Evolutionary conservation across 2,888 invertebrate species (phyloP), one percentile per base, ranked within the genome.

Genomic region (Adelognathus sp.): DNA sequence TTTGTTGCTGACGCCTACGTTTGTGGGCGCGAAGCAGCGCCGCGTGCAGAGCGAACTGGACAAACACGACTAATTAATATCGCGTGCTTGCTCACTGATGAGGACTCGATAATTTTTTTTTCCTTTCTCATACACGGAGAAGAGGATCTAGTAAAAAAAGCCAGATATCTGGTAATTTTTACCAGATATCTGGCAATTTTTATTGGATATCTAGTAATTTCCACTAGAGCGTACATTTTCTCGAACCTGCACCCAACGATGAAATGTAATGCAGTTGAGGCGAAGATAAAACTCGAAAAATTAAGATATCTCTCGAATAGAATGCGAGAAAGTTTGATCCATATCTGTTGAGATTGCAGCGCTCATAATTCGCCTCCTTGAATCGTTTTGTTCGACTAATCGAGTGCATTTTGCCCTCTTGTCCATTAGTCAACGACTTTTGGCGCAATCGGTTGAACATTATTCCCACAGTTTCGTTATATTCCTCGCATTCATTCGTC

Each of bases 401-500:
- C 3, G 36, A 36, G 36, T 9, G 6, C n/a, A 9, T 9, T 36
- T 36, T 36, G 1, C 1, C 36, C 9, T 6, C n/a, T n/a, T 36
- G n/a, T n/a, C 36, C n/a, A n/a, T n/a, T n/a, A n/a, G n/a, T n/a
- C n/a, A n/a, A n/a, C n/a, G n/a, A n/a, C n/a, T n/a, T n/a, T n/a
- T n/a, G n/a, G n/a, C n/a, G n/a, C n/a, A n/a, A n/a, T 70, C 70
- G 36, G 31, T 60, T 70, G 58, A 41, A 44, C 56, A 67, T 54
- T 29, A 44, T 5, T 4, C 21, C 31, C 36, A 29, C 16, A 56
- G 27, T 24, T 1, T 21, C 44, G 2, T 46, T 69, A n/a, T 39
- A 41, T 29, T 41, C 66, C n/a, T 52, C 27, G 18, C 52, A 14
- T 52, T 39, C 27, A n/a, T 18, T 70, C 46, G 16, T 27, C 29